Base-by-base conservation (phyloP, 2,113 vertebrate genomes). In the Scopus umbretta region DNA sequence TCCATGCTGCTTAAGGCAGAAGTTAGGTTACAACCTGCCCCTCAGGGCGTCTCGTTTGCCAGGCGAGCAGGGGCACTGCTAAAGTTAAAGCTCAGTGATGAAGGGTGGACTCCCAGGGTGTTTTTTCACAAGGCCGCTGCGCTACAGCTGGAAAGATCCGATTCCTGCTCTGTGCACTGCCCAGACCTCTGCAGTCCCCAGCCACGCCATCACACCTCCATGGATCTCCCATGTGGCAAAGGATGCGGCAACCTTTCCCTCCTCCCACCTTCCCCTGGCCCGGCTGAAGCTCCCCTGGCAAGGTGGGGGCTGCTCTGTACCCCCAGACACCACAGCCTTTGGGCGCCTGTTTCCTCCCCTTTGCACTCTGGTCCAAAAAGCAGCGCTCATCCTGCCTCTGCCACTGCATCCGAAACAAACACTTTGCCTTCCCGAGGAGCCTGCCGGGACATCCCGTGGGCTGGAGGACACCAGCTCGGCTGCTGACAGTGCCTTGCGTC, bases 401-500 rank as follows among this genome's bases (percentile, higher is more conserved):
- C 11, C 1, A 0, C 49, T 3, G 8, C 18, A 29, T 1, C 52
- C 0, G 0, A 58, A 61, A 11, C 5, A 2, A 10, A 36, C 4
- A 0, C 22, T 9, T 34, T 16, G 42, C 55, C 38, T 38, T 18
- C 70, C 30, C 0, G 1, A 9, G 36, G 36, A 56, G 10, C n/a
- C 47, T 20, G 12, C 40, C 0, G 1, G 18, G 20, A 4, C 6
- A 38, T 10, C 22, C 20, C 2, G 0, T 0, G 1, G 19, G 40
- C 27, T 5, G 52, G 15, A 3, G 68, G n/a, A 42, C 15, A 20
- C 11, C 4, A 2, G 55, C 26, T 16, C 47, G 42, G 27, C 40
- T 17, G n/a, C 6, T 7, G 10, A 1, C 0, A 1, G 6, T 0
- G 1, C 71, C 18, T 6, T 2, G 6, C 0, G 0, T 30, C 47